Base-by-base conservation (phyloP, 2,797 vertebrate genomes). In the Nyctibius grandis region DNA sequence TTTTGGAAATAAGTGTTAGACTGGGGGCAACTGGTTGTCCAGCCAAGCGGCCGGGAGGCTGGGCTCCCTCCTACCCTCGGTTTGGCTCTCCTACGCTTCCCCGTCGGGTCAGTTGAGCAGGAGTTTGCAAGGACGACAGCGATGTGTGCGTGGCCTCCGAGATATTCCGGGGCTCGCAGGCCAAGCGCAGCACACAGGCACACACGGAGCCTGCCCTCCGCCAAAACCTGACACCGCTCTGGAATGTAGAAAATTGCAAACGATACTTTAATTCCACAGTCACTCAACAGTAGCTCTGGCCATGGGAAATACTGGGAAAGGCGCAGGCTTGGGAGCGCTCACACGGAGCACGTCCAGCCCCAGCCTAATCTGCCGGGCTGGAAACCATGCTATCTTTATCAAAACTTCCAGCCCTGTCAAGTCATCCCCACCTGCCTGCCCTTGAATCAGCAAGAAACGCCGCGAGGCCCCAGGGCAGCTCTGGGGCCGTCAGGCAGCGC, bases 181-280 rank as follows among this genome's bases (percentile, higher is more conserved):
- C 67, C 48, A 33, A 84, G 82, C 2, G 20, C 44, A 85, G 78
- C 76, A 36, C 70, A 54, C 25, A 73, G 86, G 83, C 89, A 81
- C 65, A 56, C 87, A 50, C 0, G 0, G 72, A 93, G 85, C 28
- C 82, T 72, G 67, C 75, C 85, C 87, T 54, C 74, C 3, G 2
- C 65, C 83, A 88, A 76, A 94, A 96, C 90, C 70, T 15, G 53
- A 95, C 90, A 96, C 94, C 31, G 0, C 78, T 42, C 80, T 59
- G 95, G 95, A 96, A 97, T 95, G 96, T 17, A 83, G 84, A 51
- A 89, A 81, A 88, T 79, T 80, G 94, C 93, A 96, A 96, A 34
- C 0, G 73, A 95, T 95, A 91, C 94, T 97, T 96, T 94, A 96
- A 95, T 94, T 91, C 94, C 94, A 77, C 83, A 85, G 74, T 82